phyloP scores from a whole-genome alignment of 2,888 invertebrate genomes.

The Cryptocephalus moraei region DNA sequence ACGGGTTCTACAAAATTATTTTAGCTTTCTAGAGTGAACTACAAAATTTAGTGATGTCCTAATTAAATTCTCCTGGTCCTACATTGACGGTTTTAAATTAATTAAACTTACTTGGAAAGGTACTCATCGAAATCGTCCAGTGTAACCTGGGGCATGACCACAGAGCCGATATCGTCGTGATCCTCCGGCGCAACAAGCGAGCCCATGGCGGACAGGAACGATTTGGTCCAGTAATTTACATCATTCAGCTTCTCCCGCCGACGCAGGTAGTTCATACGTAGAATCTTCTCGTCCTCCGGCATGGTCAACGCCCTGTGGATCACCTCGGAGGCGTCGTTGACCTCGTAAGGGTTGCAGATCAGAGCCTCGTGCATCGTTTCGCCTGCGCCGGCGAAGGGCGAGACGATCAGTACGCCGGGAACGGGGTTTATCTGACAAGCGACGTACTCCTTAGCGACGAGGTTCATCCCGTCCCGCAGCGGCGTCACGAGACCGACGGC shows the following conservation, averaged over 20 bases:
- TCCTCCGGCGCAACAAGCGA: constrained; percentile 61
- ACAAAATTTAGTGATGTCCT: too few relatives aligned
- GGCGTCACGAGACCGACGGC: constrained; percentile 83
- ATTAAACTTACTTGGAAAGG: constrained; percentile 66
- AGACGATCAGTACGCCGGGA: constrained; percentile 76
- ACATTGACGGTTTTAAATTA: too few relatives aligned
- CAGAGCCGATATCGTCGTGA: constrained; percentile 72
- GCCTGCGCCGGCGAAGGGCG: constrained; percentile 86
- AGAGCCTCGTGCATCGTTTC: constrained; percentile 91
- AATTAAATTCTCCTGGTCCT: too few relatives aligned
- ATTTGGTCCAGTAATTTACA: constrained; percentile 82
- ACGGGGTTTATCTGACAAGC: constrained; percentile 82
- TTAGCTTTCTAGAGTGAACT: too few relatives aligned
- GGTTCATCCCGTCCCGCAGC: constrained; percentile 81
- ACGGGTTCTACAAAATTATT: too few relatives aligned
- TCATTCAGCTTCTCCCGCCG: constrained; percentile 73
- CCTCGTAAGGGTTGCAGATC: constrained; percentile 81
- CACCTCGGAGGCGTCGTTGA: constrained; percentile 78
- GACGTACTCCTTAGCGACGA: constrained; percentile 87
- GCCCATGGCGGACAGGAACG: constrained; percentile 80
- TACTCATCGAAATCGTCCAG: constrained; percentile 87
- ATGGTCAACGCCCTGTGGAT: constrained; percentile 81
- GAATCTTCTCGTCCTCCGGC: constrained; percentile 79
- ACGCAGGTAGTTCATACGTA: constrained; percentile 77
- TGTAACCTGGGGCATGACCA: constrained; percentile 82